These are phyloP conservation scores for Callosobruchus maculatus DNA, from an alignment of 2,888 invertebrate species.

Conservation along the genomic window DNA sequence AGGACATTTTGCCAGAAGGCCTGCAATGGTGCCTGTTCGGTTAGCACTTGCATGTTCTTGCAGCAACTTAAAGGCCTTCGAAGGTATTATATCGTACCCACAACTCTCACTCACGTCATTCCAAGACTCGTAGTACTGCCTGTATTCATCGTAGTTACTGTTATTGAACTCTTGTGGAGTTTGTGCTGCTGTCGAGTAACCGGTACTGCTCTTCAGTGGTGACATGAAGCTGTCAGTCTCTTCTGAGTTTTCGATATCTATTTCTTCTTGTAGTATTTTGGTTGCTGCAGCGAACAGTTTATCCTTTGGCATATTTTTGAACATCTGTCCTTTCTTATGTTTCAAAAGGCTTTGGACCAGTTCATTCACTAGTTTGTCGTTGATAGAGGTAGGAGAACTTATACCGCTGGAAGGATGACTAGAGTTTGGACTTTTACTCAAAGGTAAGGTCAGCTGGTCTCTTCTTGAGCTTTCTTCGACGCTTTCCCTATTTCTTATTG, in stretches of 20 bases:
- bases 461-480: constrained; percentile 49
- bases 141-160: constrained; percentile 52
- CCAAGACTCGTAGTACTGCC: constrained; percentile 57
- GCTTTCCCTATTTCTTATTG: constrained; percentile 17
- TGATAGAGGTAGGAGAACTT: constrained; percentile 51
- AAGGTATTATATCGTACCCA: constrained; percentile 56
- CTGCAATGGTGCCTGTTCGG: constrained; percentile 46
- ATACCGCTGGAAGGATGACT: constrained; percentile 55
- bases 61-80: constrained; percentile 56
- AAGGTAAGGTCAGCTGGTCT: constrained; percentile 53
- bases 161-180: constrained; percentile 50
- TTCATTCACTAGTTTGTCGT: constrained; percentile 57
- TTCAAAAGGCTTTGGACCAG: constrained; percentile 57
- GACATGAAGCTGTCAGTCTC: constrained; percentile 43
- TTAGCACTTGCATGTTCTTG: constrained; percentile 49
- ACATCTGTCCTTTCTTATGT: constrained; percentile 54
- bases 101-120: constrained; percentile 41
- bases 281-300: constrained; percentile 58
- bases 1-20: constrained; percentile 60
- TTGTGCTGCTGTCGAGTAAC: constrained; percentile 51
- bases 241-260: constrained; percentile 48
- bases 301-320: constrained; percentile 56
- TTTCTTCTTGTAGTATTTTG: constrained; percentile 56
- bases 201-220: constrained; percentile 41
- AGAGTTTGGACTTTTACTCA: constrained; percentile 46